A percentile compares a stretch with the other conserved stretches of the same genome.
These are phyloP conservation scores for cat (Felis catus) DNA, from an alignment of 2,113 vertebrate genomes.

Conservation along the genomic window F.catus_Fca126_mat1.0 CM031416.1:113695501-113696000, in stretches of 20 bases:
- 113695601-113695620: background rate
- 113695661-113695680: background rate
- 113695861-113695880: background rate
- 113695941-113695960: background rate
- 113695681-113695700: background rate
- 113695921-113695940: background rate
- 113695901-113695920: background rate
- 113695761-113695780: background rate
- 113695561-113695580: background rate
- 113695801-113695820: background rate
- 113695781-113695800: background rate
- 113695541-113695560: background rate
- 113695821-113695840: background rate
- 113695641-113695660: background rate
- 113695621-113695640: background rate
- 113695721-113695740: background rate
- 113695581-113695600: background rate
- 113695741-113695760: background rate
- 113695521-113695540: background rate
- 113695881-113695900: background rate
- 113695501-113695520: background rate
- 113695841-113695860: background rate
- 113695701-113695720: background rate
- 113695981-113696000: background rate
- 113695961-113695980: conserved; percentile 18